Base-by-base conservation (phyloP, 2,113 vertebrate species). In the Phocoena phocoena region DNA sequence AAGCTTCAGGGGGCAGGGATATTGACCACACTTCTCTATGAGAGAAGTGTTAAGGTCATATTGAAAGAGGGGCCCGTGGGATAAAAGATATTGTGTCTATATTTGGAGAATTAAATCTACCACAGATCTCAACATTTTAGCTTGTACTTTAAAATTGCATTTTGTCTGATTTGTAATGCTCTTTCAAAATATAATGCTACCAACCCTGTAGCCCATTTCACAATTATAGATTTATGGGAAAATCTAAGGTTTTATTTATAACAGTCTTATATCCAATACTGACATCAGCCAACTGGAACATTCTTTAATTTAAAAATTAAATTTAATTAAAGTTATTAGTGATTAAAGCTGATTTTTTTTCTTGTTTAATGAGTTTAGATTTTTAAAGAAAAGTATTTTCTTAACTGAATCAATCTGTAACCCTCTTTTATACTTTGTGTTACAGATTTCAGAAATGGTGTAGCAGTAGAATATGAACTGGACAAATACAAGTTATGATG, bases 61-160 rank as follows among this genome's bases (percentile, higher is more conserved):
- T 58, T 81, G 14, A 55, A 67, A 76, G 70, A 88, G 41, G 21
- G 8, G 12, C 38, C 7, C 13, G 8, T 83, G 8, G 3, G 70
- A 58, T 84, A 80, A 41, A 68, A 68, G 28, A 44, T 65, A n/a
- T 0, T 71, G 41, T 84, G 21, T 86, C 11, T 86, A 0, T 94
- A 41, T 81, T 73, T 94, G 65, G 80, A 81, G 14, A 58, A 80
- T 68, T 86, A 86, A 47, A 33, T 80, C 23, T 47, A 18, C 55
- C 26, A 55, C n/a, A 63, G 15, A 80, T 47, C 55, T 89, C 36
- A 86, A 13, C 10, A 53, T 85, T 44, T 89, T 95, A 73, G 25
- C 47, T 96, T 83, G 33, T 60, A 60, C 60, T 88, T 88, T 88
- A 93, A 93, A 96, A 41, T 85, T 80, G 9, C 26, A 18, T 79